phyloP scores from a whole-genome alignment of 2,113 vertebrate species.

The Xenotilapia longispinis region DNA sequence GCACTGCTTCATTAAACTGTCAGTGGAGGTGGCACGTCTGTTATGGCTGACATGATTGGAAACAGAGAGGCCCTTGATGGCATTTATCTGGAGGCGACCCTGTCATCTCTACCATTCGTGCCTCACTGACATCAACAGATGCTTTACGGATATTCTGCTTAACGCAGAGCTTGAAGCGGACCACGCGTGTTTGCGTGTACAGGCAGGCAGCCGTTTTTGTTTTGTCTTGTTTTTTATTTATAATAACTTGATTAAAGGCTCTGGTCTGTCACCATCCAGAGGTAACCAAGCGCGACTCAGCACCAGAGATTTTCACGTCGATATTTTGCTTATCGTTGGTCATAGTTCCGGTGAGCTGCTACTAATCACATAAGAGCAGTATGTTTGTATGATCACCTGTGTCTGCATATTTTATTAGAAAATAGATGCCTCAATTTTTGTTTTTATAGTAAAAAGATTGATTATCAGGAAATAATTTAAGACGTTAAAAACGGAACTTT shows the following conservation, averaged over 20 bases:
- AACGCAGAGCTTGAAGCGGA: background rate
- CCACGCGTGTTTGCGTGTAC: background rate
- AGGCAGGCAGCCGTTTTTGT: background rate
- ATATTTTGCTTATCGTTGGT: background rate
- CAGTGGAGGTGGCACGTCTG: constrained; percentile 62
- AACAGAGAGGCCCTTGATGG: constrained; percentile 64
- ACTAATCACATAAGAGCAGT: background rate
- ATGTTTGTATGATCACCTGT: background rate
- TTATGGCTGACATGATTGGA: constrained; percentile 67
- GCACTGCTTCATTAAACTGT: constrained; percentile 64
- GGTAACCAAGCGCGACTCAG: background rate
- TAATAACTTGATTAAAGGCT: background rate
- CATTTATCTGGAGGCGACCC: constrained; percentile 65
- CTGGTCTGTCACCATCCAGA: background rate
- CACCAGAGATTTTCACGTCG: background rate
- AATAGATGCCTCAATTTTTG: background rate
- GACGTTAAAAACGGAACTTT: background rate
- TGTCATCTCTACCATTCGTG: constrained; percentile 31
- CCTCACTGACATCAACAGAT: constrained; percentile 50
- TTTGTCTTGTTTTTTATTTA: background rate
- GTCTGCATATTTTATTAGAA: background rate
- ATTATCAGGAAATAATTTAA: background rate
- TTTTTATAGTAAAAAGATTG: background rate
- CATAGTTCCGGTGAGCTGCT: background rate
- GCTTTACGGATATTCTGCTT: constrained; percentile 21